Conservation (phyloP, 2,797 vertebrate species). For the Gymnothorax reevesii region DNA sequence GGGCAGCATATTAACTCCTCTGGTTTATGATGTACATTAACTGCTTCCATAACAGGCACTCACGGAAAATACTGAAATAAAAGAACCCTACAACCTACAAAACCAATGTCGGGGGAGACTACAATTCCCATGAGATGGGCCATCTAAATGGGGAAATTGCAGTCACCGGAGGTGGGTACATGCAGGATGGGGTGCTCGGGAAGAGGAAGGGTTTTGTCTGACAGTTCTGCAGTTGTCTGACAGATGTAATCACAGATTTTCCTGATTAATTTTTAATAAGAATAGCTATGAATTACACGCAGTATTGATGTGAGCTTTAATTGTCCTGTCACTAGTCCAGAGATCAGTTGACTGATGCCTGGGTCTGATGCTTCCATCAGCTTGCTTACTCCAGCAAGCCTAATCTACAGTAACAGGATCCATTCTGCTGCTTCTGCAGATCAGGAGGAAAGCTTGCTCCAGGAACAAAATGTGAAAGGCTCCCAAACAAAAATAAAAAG, state of each 20-base stretch:
- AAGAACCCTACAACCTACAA: background rate
- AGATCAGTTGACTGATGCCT: slow-evolving; percentile 52
- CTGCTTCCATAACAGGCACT: background rate
- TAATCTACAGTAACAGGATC: slow-evolving; percentile 43
- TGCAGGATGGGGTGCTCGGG: background rate
- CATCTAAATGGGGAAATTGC: slow-evolving; percentile 4
- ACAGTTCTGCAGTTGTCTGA: slow-evolving; percentile 53
- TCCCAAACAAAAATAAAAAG: slow-evolving; percentile 38
- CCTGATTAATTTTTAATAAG: slow-evolving; percentile 62
- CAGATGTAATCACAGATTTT: slow-evolving; percentile 56
- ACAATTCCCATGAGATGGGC: slow-evolving; percentile 6
- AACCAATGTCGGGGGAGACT: background rate
- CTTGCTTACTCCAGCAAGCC: slow-evolving; percentile 43
- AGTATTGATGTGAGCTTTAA: slow-evolving; percentile 56
- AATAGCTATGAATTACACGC: slow-evolving; percentile 46
- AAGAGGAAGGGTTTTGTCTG: slow-evolving; percentile 32
- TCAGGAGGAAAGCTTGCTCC: slow-evolving; percentile 33
- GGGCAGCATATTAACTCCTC: background rate
- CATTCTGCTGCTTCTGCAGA: slow-evolving; percentile 42
- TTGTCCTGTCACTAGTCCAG: slow-evolving; percentile 60
- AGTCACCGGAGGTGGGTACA: background rate
- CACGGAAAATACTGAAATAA: background rate
- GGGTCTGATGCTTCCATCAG: slow-evolving; percentile 62
- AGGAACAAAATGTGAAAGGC: slow-evolving; percentile 30
- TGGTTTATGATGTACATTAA: background rate